phyloP scores from a whole-genome alignment of 2,797 vertebrate species.

The Hydrolagus colliei region DNA sequence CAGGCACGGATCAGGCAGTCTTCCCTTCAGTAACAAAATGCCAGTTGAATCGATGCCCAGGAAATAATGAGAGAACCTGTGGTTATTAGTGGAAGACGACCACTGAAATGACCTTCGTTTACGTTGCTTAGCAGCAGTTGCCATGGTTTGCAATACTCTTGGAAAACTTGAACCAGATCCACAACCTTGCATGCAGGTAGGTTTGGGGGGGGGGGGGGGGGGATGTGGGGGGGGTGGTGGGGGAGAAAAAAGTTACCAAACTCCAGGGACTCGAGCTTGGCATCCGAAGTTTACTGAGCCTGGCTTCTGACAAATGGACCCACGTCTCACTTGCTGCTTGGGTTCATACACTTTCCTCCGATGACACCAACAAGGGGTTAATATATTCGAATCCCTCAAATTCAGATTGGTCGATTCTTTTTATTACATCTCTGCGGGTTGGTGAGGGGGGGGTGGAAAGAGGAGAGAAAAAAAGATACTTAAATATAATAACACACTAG shows the following conservation, averaged over 20 bases:
- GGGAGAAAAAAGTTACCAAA: not conserved
- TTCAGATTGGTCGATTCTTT: conserved; percentile 96
- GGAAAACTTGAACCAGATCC: conserved; percentile 49
- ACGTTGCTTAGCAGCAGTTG: conserved; percentile 47
- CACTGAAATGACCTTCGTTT: conserved; percentile 44
- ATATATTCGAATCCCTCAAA: conserved; percentile 98
- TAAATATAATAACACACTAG: not conserved
- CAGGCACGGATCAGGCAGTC: conserved; percentile 68
- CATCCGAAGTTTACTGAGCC: conserved; percentile 33
- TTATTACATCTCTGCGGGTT: conserved; percentile 78
- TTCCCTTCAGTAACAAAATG: conserved; percentile 51
- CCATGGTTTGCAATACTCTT: conserved; percentile 46
- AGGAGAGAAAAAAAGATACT: conserved; percentile 2
- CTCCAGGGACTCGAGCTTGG: conserved; percentile 34
- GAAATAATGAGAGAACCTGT: conserved; percentile 40
- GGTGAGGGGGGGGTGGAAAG: conserved; percentile 1
- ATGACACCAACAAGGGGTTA: conserved; percentile 86
- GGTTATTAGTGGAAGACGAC: conserved; percentile 54
- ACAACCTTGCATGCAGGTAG: conserved; percentile 66
- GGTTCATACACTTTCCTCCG: conserved; percentile 87
- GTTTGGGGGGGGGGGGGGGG: conserved; percentile 56
- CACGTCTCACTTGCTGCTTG: conserved; percentile 35
- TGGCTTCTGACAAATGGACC: conserved; percentile 31
- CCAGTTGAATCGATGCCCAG: conserved; percentile 51
- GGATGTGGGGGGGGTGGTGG: conserved; percentile 49